Percentiles rank a stretch among this genome's conserved stretches.
Evolutionary conservation across 2,113 vertebrate species (phyloP).

Genomic region (Hyaena hyaena): DNA sequence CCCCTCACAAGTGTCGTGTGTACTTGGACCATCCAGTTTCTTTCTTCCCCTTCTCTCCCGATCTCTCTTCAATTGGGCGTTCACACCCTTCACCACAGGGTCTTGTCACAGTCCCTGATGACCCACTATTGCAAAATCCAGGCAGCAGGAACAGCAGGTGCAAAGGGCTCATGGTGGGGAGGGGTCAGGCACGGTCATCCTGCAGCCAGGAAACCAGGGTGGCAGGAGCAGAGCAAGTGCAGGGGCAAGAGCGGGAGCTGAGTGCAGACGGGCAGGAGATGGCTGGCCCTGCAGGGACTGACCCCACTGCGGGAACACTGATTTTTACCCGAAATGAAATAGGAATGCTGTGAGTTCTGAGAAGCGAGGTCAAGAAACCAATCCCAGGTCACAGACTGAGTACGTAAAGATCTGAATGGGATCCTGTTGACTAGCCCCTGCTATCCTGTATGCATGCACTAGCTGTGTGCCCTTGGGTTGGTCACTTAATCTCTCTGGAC

Average conservation of each 20-base stretch:
- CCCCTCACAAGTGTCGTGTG: neutral
- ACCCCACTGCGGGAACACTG: neutral
- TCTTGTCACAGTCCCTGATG: neutral
- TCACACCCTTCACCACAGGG: neutral
- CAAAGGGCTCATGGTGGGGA: neutral
- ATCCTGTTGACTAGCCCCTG: neutral
- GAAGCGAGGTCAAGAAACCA: neutral
- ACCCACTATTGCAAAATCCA: neutral
- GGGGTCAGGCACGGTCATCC: fast-evolving
- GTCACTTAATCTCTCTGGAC: neutral
- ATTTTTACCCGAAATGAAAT: neutral
- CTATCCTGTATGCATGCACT: neutral
- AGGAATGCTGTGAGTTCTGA: neutral
- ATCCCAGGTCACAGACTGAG: neutral
- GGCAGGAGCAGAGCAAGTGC: neutral
- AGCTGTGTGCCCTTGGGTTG: neutral
- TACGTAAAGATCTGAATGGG: neutral
- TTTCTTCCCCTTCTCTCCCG: neutral
- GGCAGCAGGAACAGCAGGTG: neutral
- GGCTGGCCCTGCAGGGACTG: too few relatives aligned
- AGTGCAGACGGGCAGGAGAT: neutral
- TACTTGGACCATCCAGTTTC: neutral
- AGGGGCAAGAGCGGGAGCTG: neutral
- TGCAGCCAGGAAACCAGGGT: neutral
- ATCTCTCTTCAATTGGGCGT: neutral